A percentile compares a stretch with the other conserved stretches of the same genome.
Evolutionary conservation across 2,113 vertebrate genomes (phyloP).

Genomic region (Galemys pyrenaicus): DNA sequence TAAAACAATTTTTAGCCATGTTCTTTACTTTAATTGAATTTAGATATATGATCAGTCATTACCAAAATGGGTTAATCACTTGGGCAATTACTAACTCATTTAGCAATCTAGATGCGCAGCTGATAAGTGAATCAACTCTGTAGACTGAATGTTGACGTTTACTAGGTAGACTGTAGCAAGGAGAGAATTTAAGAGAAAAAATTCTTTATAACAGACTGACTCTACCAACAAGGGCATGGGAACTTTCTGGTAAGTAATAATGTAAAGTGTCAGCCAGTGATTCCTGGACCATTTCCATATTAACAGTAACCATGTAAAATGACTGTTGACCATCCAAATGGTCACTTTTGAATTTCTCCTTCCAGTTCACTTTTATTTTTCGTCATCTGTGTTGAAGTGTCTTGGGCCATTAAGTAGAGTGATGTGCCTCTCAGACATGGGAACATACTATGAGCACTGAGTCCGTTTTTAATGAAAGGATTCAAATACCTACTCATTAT

Average conservation of each 20-base stretch:
- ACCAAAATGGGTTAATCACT: background rate
- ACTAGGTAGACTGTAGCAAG: background rate
- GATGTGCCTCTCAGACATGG: background rate
- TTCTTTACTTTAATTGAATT: constrained; percentile 21
- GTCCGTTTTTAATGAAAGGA: constrained; percentile 67
- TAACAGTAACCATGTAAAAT: background rate
- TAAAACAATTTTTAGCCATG: background rate
- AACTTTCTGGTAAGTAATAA: background rate
- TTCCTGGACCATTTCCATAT: background rate
- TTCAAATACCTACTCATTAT: constrained; percentile 61
- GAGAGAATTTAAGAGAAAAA: background rate
- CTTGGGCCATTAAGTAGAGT: background rate
- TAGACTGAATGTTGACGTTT: background rate
- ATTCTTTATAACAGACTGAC: background rate
- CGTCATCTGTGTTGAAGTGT: background rate
- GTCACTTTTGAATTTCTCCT: background rate
- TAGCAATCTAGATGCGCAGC: background rate
- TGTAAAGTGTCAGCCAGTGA: background rate
- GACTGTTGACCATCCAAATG: background rate
- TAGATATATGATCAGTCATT: background rate
- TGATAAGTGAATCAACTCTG: background rate
- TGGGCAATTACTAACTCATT: background rate
- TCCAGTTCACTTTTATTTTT: background rate
- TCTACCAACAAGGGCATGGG: background rate
- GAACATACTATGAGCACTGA: background rate